A percentile compares a stretch with the other conserved stretches of the same genome.
Evolutionary conservation across 2,888 invertebrate species (phyloP).

Genomic region (Cremastinae sp.): DNA sequence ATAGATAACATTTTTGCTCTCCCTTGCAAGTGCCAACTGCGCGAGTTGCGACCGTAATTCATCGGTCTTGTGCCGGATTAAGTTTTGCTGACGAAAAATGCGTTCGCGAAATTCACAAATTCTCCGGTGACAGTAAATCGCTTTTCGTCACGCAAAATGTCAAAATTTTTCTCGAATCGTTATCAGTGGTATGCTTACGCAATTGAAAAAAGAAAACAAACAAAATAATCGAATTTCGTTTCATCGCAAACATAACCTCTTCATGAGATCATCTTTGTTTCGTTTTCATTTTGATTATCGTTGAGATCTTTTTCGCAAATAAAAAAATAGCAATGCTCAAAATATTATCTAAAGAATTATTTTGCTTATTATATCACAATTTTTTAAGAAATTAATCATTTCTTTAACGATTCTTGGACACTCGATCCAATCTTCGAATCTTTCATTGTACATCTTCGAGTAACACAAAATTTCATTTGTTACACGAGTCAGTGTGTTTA

Average conservation of each 20-base stretch:
- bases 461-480: too few species aligned
- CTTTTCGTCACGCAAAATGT: background rate
- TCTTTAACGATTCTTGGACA: background rate
- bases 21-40: constrained; percentile 19
- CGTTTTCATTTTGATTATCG: too few species aligned
- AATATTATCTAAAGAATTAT: too few species aligned
- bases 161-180: background rate
- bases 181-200: background rate
- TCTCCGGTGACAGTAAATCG: background rate
- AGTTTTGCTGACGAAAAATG: constrained; percentile 4
- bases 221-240: background rate
- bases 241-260: background rate
- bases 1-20: constrained; percentile 11
- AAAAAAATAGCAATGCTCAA: too few species aligned
- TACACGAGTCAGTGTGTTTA: background rate
- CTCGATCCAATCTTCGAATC: too few species aligned
- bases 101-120: background rate
- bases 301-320: too few species aligned
- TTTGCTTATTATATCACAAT: constrained; percentile 8
- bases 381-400: background rate
- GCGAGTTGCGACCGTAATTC: constrained; percentile 7
- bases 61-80: background rate
- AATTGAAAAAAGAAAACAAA: constrained; percentile 2
- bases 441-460: too few species aligned
- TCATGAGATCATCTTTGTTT: background rate